Evolutionary conservation across 2,113 vertebrate species (phyloP), one percentile per base, ranked within the genome.

Genomic region (Barbus barbus): DNA sequence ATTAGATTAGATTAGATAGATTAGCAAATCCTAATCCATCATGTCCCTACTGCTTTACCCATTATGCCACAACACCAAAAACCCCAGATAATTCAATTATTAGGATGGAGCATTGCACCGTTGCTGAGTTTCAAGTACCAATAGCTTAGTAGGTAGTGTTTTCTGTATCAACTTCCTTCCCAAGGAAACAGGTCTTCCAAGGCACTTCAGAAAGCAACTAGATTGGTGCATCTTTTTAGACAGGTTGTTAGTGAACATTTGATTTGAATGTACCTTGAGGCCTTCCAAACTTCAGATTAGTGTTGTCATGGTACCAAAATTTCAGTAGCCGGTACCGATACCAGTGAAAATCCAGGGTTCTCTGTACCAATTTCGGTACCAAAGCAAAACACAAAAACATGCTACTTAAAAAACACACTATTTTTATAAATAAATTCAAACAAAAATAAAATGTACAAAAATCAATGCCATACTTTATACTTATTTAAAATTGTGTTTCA

Each of bases 1-100:
- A n/a, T n/a, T n/a, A n/a, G n/a, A n/a, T n/a, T n/a, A n/a, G n/a
- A n/a, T n/a, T n/a, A n/a, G n/a, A n/a, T n/a, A n/a, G n/a, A 12
- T n/a, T 74, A 58, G 81, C 83, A 53, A 78, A 20, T 46, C 58
- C 41, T n/a, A 38, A 86, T 78, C 38, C 44, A 83, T 83, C 85
- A 56, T 38, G 28, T 44, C 28, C 31, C n/a, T 44, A 36, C 24
- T 44, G 22, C 18, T 76, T 53, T 76, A 76, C n/a, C 33, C 60
- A 69, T 53, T 13, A 74, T 28, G n/a, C 63, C 28, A n/a, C 4
- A 13, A 22, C 9, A 51, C 20, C 67, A 72, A 48, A 72, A 24
- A 18, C 28, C 33, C 9, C 28, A 51, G 56, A 74, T 83, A 38
- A 73, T 83, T 65, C 56, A 69, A 41, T 83, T 81, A 75, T 75